A percentile compares a stretch with the other conserved stretches of the same genome.
These are phyloP conservation scores for Pomacea maculata DNA, from an alignment of 1,140 invertebrate species.

Conservation along the genomic window DNA sequence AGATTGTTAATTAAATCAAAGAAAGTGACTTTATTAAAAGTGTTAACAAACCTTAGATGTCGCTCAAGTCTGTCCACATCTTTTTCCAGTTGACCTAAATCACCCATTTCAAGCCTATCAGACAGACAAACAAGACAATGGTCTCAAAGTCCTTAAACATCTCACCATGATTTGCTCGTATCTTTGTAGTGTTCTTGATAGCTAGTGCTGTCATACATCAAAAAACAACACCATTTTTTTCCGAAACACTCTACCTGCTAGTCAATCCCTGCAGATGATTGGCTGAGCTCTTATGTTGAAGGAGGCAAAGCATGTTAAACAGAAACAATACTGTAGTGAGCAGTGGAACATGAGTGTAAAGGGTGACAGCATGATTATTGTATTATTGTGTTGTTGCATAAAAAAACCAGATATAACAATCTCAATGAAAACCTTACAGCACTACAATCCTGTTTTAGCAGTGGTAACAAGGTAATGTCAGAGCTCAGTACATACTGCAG, in stretches of 20 bases:
- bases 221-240: no score
- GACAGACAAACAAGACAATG: slow-evolving; percentile 7
- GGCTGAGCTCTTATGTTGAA: not conserved
- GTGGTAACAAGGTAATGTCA: no score
- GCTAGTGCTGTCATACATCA: not conserved
- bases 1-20: no score
- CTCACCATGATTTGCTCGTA: not conserved
- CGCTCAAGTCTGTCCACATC: slow-evolving; percentile 66
- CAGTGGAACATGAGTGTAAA: not conserved
- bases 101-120: slow-evolving; percentile 38
- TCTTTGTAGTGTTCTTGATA: not conserved
- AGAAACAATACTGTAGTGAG: not conserved
- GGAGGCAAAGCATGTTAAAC: not conserved
- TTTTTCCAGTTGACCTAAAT: slow-evolving; percentile 62
- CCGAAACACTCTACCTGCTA: not conserved
- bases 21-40: no score
- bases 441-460: not conserved
- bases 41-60: slow-evolving; percentile 61
- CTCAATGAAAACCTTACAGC: slow-evolving; percentile 3
- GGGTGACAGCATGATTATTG: not conserved
- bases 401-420: not conserved
- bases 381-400: no score
- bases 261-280: not conserved
- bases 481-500: slow-evolving; percentile 45
- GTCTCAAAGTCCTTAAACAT: no score